Evolutionary conservation across 2,888 invertebrate species (phyloP).

Genomic region (Eupithecia dodoneata): DNA sequence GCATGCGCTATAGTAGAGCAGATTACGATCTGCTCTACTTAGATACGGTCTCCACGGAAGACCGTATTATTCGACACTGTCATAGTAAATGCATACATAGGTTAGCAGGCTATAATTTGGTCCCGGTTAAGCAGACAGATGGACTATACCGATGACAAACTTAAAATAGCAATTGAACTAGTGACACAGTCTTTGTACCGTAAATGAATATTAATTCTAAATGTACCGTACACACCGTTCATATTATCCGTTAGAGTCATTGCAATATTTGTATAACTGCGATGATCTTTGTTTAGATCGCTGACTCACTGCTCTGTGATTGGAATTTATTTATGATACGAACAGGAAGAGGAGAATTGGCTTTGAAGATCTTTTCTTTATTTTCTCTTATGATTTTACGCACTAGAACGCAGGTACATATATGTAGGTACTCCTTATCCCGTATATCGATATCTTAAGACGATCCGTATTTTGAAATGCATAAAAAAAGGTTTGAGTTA

Average conservation of each 20-base stretch:
- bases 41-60: no score
- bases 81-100: no score
- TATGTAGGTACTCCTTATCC: not conserved
- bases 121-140: not conserved
- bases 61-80: no score
- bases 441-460: not conserved
- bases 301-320: conserved; percentile 25
- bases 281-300: conserved; percentile 22
- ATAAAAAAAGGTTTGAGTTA: not conserved
- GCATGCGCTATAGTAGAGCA: no score
- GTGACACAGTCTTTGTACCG: conserved; percentile 17
- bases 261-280: conserved; percentile 23
- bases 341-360: conserved; percentile 32
- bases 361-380: not conserved
- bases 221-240: conserved; percentile 12
- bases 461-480: not conserved
- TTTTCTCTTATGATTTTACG: not conserved
- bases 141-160: not conserved
- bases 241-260: conserved; percentile 22
- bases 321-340: conserved; percentile 19
- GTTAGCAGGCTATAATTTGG: no score
- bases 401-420: not conserved
- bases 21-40: no score
- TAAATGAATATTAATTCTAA: conserved; percentile 15
- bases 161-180: conserved; percentile 11